Percentiles rank a stretch among this genome's conserved stretches.
phyloP scores from a whole-genome alignment of 2,888 invertebrate species.

The Plagiodera versicolora region DNA sequence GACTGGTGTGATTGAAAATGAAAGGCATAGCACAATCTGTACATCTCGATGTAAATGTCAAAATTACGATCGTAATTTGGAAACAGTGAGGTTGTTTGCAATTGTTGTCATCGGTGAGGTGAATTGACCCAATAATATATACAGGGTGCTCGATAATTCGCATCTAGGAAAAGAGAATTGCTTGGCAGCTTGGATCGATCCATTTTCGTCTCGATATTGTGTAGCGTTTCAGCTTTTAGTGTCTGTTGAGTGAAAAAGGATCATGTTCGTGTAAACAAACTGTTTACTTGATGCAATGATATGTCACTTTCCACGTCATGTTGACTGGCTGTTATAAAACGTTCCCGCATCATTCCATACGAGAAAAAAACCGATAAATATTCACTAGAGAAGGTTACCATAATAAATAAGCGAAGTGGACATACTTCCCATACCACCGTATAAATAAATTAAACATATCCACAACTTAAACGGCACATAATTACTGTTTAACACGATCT shows the following conservation, averaged over 20 bases:
- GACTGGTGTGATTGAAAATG: constrained; percentile 30
- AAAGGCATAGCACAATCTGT: constrained; percentile 30
- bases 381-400: constrained; percentile 22
- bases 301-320: neutral
- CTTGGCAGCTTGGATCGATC: too few relatives aligned
- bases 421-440: constrained; percentile 20
- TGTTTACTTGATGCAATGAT: neutral
- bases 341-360: neutral
- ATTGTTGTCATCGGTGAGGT: too few relatives aligned
- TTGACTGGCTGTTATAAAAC: neutral
- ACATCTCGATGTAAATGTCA: constrained; percentile 31
- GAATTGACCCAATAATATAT: too few relatives aligned
- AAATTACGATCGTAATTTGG: constrained; percentile 32
- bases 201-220: too few relatives aligned
- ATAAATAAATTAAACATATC: constrained; percentile 25
- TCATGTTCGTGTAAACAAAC: neutral
- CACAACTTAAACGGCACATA: constrained; percentile 24
- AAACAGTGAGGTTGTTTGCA: constrained; percentile 22
- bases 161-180: too few relatives aligned
- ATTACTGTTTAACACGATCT: constrained; percentile 27
- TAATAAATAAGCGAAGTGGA: constrained; percentile 21
- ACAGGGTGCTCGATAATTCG: too few relatives aligned
- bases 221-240: too few relatives aligned
- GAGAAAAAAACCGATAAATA: constrained; percentile 17
- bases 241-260: too few relatives aligned